Base-by-base conservation (phyloP, 2,888 invertebrate genomes). In the Amphiduros pacificus region DNA sequence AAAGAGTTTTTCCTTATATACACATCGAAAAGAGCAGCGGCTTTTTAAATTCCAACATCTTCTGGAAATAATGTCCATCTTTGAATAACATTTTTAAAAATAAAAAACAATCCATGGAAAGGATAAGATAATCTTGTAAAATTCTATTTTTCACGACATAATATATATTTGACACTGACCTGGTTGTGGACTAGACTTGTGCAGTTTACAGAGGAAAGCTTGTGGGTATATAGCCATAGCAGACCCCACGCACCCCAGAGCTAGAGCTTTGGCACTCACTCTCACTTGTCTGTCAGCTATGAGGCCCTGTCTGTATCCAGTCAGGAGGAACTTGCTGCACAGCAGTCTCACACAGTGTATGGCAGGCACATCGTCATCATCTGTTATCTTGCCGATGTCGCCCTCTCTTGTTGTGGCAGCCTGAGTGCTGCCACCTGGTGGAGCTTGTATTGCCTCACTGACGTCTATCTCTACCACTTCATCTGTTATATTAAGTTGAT, bases 241-340 rank as follows among this genome's bases (percentile, higher is more conserved):
- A 70, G 89, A 89, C 0, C 90, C 88, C 26, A 96, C 80, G 77
- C 93, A 94, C 58, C 88, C 88, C n/a, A 96, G 78, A 0, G 94
- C 92, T 40, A 95, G 87, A 6, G 92, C 90, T 83, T 96, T 95
- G 0, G 94, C 91, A 62, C 95, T 95, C 31, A 97, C 93, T 36
- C 96, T 86, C 36, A 92, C 89, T 26, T 85, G 84, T 80, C 88
- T 87, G 78, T 95, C 95, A 1, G 90, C 84, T 67, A 91, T 88
- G 53, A 90, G 77, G 2, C 85, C 84, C 5, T 88, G 40, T 40
- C 54, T 41, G 52, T 59, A 50, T 0, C 70, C 70, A 31, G 88
- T 86, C 29, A 93, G 81, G 27, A 94, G 84, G 79, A 92, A 93
- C 61, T 88, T 87, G 11, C 89, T 89, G 20, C 87, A 87, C 3